Conservation (phyloP, 2,113 vertebrate genomes). For the Clarias batrachus region DNA sequence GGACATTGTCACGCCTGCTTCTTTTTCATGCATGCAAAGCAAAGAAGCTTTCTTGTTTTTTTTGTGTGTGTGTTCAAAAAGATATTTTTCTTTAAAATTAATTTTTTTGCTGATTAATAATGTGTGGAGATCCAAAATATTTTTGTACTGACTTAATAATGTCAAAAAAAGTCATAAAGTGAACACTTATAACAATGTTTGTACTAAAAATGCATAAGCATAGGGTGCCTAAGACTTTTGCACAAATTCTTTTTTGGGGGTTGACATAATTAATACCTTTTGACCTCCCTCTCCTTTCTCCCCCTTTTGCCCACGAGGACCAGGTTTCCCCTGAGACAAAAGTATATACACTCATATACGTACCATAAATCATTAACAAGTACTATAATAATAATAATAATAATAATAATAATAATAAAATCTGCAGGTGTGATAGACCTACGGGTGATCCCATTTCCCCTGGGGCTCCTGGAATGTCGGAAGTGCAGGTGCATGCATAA, state of each 20-base stretch:
- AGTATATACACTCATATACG: not conserved
- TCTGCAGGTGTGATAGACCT: constrained; percentile 56
- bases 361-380: not conserved
- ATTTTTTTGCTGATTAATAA: too few relatives aligned
- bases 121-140: too few relatives aligned
- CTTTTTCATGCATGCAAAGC: too few relatives aligned
- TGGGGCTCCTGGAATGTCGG: constrained; percentile 72
- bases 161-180: too few relatives aligned
- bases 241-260: not conserved
- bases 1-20: too few relatives aligned
- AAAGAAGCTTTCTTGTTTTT: too few relatives aligned
- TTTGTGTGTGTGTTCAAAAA: too few relatives aligned
- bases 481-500: constrained; percentile 79
- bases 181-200: too few relatives aligned
- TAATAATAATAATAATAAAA: not conserved
- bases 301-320: constrained; percentile 82
- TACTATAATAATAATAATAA: not conserved
- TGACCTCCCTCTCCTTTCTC: constrained; percentile 82
- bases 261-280: constrained; percentile 72
- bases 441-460: constrained; percentile 82
- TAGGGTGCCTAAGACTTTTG: too few relatives aligned
- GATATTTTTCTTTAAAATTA: too few relatives aligned
- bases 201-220: too few relatives aligned
- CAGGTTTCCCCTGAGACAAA: constrained; percentile 80
- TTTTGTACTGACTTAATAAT: too few relatives aligned